phyloP scores from a whole-genome alignment of 1,140 invertebrate genomes.

The Heliconius himera region DNA sequence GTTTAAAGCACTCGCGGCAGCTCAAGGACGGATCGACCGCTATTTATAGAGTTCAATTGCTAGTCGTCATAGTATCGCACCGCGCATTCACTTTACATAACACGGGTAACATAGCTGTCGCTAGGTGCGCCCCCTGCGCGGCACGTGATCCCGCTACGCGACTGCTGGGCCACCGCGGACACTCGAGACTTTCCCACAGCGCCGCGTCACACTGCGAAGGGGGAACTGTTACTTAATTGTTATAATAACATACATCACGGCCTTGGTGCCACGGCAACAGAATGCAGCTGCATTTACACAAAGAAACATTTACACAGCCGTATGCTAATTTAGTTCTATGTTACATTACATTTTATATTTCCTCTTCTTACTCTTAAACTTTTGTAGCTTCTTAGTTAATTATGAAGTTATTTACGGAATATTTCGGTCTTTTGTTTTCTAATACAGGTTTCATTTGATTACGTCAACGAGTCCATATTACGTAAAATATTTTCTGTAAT shows the following conservation, averaged over 20 bases:
- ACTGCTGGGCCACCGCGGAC: slow-evolving; percentile 42
- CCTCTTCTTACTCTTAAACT: neutral
- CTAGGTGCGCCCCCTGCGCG: slow-evolving; percentile 49
- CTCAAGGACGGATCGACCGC: slow-evolving; percentile 79
- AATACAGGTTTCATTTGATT: neutral
- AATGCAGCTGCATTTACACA: slow-evolving; percentile 61
- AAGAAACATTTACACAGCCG: slow-evolving; percentile 13
- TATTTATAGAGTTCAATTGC: slow-evolving; percentile 78
- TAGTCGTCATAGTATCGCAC: slow-evolving; percentile 71
- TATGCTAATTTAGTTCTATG: slow-evolving; percentile 3
- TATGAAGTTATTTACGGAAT: neutral
- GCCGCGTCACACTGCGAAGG: slow-evolving; percentile 43
- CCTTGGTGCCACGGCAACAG: slow-evolving; percentile 69
- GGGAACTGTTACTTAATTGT: slow-evolving; percentile 53
- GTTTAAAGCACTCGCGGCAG: slow-evolving; percentile 67
- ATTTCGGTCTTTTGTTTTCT: neutral
- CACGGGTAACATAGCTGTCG: slow-evolving; percentile 61
- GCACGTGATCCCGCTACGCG: slow-evolving; percentile 52
- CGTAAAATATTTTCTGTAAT: neutral
- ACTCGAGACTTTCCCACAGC: slow-evolving; percentile 68
- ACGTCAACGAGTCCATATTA: neutral
- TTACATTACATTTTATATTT: slow-evolving; percentile 6
- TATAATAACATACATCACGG: slow-evolving; percentile 72
- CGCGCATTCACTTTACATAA: slow-evolving; percentile 75
- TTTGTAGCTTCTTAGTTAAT: neutral